Percentiles rank a stretch among this genome's conserved stretches.
phyloP scores from a whole-genome alignment of 2,797 vertebrate species.

The Sciaenops ocellatus region DNA sequence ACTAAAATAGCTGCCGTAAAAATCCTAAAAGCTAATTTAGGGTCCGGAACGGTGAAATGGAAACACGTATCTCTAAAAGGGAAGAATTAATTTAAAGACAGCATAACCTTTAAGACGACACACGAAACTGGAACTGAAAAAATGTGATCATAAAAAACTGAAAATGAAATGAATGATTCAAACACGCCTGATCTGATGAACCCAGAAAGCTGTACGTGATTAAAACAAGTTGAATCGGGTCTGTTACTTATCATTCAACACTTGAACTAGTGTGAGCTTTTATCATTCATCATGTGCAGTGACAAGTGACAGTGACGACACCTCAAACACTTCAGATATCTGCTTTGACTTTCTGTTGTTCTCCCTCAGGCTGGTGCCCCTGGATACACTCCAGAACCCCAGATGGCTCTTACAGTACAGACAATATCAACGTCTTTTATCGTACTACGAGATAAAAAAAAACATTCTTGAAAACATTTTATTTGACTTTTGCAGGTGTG shows the following conservation, averaged over 20 bases:
- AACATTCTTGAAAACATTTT: too few relatives aligned
- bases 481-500: too few relatives aligned
- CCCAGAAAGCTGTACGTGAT: not conserved
- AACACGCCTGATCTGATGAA: not conserved
- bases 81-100: conserved; percentile 53
- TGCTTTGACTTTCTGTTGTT: not conserved
- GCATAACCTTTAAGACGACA: conserved; percentile 38
- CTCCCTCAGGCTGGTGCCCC: conserved; percentile 13
- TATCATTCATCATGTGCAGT: not conserved
- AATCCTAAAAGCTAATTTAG: conserved; percentile 62
- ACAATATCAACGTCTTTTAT: not conserved
- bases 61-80: conserved; percentile 15
- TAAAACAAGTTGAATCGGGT: not conserved
- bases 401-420: not conserved
- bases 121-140: conserved; percentile 1
- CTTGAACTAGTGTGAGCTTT: conserved; percentile 2
- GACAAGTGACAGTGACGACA: not conserved
- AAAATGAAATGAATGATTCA: conserved; percentile 11
- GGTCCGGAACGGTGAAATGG: conserved; percentile 32
- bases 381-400: not conserved
- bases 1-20: conserved; percentile 56
- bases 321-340: not conserved
- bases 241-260: conserved; percentile 10
- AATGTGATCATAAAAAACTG: conserved; percentile 6
- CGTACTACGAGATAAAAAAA: not conserved